Evolutionary conservation across 2,113 vertebrate species (phyloP).

Genomic region (Nestor notabilis): DNA sequence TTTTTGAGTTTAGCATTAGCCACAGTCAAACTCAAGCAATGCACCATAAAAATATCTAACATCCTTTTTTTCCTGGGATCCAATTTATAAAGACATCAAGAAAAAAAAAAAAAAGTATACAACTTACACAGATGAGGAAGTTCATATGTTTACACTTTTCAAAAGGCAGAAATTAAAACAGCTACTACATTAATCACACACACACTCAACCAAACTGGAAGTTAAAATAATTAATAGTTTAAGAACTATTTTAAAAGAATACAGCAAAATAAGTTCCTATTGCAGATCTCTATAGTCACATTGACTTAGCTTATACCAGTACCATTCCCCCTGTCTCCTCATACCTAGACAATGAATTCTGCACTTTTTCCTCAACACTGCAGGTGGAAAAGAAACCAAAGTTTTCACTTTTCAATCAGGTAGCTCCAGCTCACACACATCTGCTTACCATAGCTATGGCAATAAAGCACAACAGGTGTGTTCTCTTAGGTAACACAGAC

Average conservation of each 20-base stretch:
- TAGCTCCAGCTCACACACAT: neutral
- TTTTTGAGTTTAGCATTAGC: neutral
- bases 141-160: neutral
- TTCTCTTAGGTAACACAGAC: neutral
- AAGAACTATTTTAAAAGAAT: neutral
- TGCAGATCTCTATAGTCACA: neutral
- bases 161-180: neutral
- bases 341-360: neutral
- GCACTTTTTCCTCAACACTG: neutral
- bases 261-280: neutral
- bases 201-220: neutral
- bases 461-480: neutral
- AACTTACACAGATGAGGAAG: neutral
- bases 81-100: neutral
- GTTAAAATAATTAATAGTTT: neutral
- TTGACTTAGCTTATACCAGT: neutral
- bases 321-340: neutral
- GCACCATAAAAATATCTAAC: neutral
- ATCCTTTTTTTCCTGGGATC: neutral
- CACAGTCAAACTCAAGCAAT: neutral
- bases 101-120: neutral
- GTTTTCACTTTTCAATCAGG: neutral
- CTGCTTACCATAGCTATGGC: neutral
- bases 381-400: neutral
- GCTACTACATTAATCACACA: neutral